Base-by-base conservation (phyloP, 2,888 invertebrate genomes). In the Plusia festucae region DNA sequence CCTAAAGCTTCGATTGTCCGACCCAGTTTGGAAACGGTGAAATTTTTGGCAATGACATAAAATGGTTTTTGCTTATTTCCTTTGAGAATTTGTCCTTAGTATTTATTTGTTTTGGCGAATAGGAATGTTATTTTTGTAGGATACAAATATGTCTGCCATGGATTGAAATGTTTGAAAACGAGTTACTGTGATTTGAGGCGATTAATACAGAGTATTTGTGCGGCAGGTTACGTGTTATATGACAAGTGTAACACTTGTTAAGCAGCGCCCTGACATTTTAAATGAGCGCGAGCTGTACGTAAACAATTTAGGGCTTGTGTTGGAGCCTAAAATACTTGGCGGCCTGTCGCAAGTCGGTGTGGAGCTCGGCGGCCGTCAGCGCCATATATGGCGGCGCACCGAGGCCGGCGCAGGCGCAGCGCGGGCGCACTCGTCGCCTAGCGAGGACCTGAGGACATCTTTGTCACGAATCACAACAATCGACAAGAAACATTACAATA, bases 1-100 rank as follows among this genome's bases (percentile, higher is more conserved):
- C 76, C 81, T 78, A 83, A 84, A 83, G 81, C 82, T 79, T 87
- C 92, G 93, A 93, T 94, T 94, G 93, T 93, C 88, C 88, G 86
- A 83, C 91, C 92, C 87, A 91, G 89, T 93, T 93, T 94, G 94
- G 93, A 87, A 85, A 89, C 82, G 82, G 75, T 79, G 73, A 80
- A 87, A 89, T 91, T 92, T 92, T 88, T 86, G 84, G 83, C 74
- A 76, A 79, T 74, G 64, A 69, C 77, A 72, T 60, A 70, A 80
- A 74, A 76, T 72, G 54, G 60, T 77, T 83, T 83, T 82, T 83
- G 44, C 72, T 34, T 13, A 40, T 32, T 30, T 20, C 24, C 15
- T 53, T 55, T 51, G 71, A 52, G 55, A 70, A 65, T 67, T 60
- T 53, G 44, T 18, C 57, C 60, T 66, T 66, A 32, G 46, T 18